Conservation (phyloP, 2,797 vertebrate species). For the Spinus pinus region DNA sequence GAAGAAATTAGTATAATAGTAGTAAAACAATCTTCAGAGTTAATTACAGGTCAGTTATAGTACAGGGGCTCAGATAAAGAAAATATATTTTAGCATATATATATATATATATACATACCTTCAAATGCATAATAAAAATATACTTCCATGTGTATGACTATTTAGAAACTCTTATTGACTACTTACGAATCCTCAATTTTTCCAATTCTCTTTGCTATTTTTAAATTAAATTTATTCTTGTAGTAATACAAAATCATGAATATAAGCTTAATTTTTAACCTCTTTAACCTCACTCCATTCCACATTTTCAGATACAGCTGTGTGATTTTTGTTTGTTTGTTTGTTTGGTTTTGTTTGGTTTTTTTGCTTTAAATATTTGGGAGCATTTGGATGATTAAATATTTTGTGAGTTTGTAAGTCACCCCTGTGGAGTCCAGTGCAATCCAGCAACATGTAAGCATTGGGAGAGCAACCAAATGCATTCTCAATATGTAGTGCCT, state of each 20-base stretch:
- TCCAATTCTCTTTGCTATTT: neutral
- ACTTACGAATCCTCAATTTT: neutral
- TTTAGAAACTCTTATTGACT: neutral
- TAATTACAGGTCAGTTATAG: neutral
- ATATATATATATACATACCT: neutral
- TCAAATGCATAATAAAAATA: neutral
- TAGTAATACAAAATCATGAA: neutral
- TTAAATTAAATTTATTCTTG: neutral
- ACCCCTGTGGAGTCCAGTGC: neutral
- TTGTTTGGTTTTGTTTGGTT: no score
- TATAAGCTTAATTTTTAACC: neutral
- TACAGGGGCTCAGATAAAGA: neutral
- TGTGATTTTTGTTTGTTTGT: neutral
- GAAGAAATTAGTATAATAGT: neutral
- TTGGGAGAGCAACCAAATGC: neutral
- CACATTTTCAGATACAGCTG: neutral
- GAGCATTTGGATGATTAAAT: neutral
- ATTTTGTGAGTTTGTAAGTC: neutral
- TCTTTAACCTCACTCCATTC: neutral
- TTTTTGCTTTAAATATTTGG: neutral
- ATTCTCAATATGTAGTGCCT: neutral
- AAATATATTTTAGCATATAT: neutral
- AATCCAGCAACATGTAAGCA: neutral
- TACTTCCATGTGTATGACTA: neutral
- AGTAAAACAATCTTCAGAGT: neutral